Base-by-base conservation (phyloP, 2,113 vertebrate species). In the Phycodurus eques region DNA sequence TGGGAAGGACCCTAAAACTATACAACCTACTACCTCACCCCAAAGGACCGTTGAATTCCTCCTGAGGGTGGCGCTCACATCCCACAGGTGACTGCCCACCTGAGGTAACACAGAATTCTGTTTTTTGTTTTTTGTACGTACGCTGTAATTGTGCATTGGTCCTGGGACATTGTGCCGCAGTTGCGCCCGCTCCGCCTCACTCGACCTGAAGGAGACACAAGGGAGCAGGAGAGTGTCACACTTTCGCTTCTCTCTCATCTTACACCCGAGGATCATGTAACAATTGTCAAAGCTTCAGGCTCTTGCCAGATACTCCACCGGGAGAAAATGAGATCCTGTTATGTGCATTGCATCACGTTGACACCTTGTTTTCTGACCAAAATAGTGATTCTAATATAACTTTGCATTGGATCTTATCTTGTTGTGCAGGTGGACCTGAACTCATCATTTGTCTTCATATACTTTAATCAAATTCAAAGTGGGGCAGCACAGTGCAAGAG, bases 21-120 rank as follows among this genome's bases (percentile, higher is more conserved):
- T 96, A 99, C 97, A 99, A 99, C 98, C 97, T 98, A 99, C 97
- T 98, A 99, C 98, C 98, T 99, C 98, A 99, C 91, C 95, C 96
- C 93, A 95, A 92, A 87, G 92, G 92, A 93, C 96, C 88, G 93
- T 93, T 83, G 8, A 20, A 27, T 6, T 27, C 88, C 71, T 80
- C 68, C 65, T 5, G 35, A 57, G 39, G 63, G n/a, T 2, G 69
- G 46, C 64, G 35, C 61, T 68, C 20, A 0, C 11, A 20, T 47
- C n/a, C 1, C 19, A 7, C 20, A 1, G 53, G 1, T 12, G 4
- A 42, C 2, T 12, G 53, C 8, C 4, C 49, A 8, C 27, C n/a
- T 35, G 35, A 27, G 7, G 51, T 47, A 22, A 64, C 5, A 64
- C 57, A 8, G 27, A 27, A 27, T 27, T 27, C 27, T 27, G 27